Evolutionary conservation across 2,888 invertebrate genomes (phyloP).

Genomic region (Parochlus steinenii): DNA sequence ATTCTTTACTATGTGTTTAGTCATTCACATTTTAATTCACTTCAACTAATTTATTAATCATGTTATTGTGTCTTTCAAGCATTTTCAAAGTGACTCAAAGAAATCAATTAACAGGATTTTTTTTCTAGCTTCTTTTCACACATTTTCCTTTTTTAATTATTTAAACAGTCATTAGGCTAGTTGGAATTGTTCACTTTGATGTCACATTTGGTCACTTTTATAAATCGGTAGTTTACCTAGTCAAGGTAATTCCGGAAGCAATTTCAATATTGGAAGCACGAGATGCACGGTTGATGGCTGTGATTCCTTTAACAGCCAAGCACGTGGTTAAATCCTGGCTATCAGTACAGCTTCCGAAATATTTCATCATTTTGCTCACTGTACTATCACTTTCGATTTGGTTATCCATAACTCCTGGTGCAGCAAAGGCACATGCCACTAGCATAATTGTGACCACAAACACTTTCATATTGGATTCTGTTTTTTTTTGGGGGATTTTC

Average conservation of each 20-base stretch:
- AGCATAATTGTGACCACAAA: conserved; percentile 24
- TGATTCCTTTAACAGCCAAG: conserved; percentile 39
- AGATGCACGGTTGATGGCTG: conserved; percentile 36
- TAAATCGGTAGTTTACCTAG: conserved; percentile 28
- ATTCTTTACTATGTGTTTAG: no score
- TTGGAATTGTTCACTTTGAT: no score
- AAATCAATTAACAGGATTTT: no score
- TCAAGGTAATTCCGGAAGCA: conserved; percentile 39
- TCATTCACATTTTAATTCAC: no score
- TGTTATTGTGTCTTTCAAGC: no score
- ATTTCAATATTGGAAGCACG: conserved; percentile 38
- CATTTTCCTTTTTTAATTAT: no score
- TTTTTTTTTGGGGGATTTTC: conserved; percentile 19
- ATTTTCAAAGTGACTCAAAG: no score
- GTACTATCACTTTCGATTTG: conserved; percentile 18
- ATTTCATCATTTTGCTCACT: conserved; percentile 25
- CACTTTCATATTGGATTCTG: conserved; percentile 30
- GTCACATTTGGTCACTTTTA: background rate
- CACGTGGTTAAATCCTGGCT: conserved; percentile 36
- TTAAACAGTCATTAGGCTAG: no score
- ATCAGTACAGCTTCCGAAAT: conserved; percentile 28
- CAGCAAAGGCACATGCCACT: conserved; percentile 22
- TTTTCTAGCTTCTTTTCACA: no score
- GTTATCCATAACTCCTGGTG: conserved; percentile 20
- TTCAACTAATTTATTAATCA: no score